A percentile compares a stretch with the other conserved stretches of the same genome.
These are phyloP conservation scores for Phaonia tiefii DNA, from an alignment of 2,888 invertebrate species.

Conservation along the genomic window DNA sequence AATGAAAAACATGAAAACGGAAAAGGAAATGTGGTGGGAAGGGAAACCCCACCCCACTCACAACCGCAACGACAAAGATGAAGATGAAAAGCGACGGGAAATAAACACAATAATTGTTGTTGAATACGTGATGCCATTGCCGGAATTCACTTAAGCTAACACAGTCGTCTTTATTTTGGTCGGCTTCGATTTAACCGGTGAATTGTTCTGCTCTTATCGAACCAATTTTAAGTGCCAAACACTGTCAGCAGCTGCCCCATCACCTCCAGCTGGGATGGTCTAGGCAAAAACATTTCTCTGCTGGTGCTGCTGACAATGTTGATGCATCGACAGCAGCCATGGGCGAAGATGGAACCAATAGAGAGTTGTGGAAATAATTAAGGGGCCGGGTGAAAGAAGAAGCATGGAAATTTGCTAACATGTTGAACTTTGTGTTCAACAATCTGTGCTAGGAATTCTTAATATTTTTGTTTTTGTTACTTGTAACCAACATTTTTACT, in stretches of 20 bases:
- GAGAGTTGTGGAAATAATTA: too few species aligned
- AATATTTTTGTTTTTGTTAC: too few species aligned
- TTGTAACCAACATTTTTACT: neutral
- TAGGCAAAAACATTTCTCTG: neutral
- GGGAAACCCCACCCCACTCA: too few species aligned
- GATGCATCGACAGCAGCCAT: neutral
- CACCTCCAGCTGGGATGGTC: neutral
- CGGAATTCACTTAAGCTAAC: conserved; percentile 35
- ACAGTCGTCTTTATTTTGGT: conserved; percentile 25
- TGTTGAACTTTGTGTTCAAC: neutral
- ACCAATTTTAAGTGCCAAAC: neutral
- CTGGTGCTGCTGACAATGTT: too few species aligned
- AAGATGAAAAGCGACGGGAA: neutral
- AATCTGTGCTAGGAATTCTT: too few species aligned
- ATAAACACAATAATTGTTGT: conserved; percentile 44
- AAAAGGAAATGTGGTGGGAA: neutral
- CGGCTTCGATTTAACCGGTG: conserved; percentile 26
- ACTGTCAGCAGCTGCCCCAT: neutral
- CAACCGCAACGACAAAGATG: too few species aligned
- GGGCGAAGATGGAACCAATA: too few species aligned
- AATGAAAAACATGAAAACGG: too few species aligned
- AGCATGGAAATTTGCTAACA: neutral
- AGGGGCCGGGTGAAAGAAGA: too few species aligned
- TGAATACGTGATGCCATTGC: conserved; percentile 50
- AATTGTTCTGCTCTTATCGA: neutral